A percentile compares a stretch with the other conserved stretches of the same genome.
Evolutionary conservation across 1,140 invertebrate species (phyloP).

Genomic region (Phymorhynchus buccinoides): DNA sequence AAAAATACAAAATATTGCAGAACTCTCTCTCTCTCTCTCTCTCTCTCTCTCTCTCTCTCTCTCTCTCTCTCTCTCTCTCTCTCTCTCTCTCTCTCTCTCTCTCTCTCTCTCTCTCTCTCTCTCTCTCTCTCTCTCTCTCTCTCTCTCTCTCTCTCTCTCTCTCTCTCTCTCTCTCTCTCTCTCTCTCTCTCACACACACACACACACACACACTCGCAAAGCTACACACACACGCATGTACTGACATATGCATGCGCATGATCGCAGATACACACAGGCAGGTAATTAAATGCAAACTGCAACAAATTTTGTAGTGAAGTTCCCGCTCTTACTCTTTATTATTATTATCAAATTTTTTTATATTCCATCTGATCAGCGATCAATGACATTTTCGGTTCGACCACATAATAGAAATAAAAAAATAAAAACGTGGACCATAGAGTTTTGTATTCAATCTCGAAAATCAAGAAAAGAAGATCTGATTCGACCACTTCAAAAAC

Average conservation of each 20-base stretch:
- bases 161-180: not conserved
- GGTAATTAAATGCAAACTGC: not conserved
- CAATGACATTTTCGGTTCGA: too few relatives aligned
- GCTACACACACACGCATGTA: not conserved
- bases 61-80: not conserved
- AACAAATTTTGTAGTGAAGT: not conserved
- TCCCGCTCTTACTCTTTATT: too few relatives aligned
- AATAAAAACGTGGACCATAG: too few relatives aligned
- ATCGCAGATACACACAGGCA: too few relatives aligned
- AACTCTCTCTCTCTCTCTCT: too few relatives aligned
- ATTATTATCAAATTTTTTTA: too few relatives aligned
- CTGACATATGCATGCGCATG: not conserved
- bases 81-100: not conserved
- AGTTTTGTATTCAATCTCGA: too few relatives aligned
- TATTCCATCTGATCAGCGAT: too few relatives aligned
- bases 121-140: slow-evolving; percentile 13
- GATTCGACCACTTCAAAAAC: too few relatives aligned
- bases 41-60: not conserved
- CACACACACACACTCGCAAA: slow-evolving; percentile 19
- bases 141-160: slow-evolving; percentile 12
- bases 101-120: not conserved
- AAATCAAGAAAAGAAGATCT: too few relatives aligned
- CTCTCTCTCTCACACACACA: slow-evolving; percentile 4
- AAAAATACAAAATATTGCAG: not conserved
- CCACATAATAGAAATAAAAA: too few relatives aligned